Evolutionary conservation across 2,113 vertebrate species (phyloP).

Genomic region (Turdus rufiventris): DNA sequence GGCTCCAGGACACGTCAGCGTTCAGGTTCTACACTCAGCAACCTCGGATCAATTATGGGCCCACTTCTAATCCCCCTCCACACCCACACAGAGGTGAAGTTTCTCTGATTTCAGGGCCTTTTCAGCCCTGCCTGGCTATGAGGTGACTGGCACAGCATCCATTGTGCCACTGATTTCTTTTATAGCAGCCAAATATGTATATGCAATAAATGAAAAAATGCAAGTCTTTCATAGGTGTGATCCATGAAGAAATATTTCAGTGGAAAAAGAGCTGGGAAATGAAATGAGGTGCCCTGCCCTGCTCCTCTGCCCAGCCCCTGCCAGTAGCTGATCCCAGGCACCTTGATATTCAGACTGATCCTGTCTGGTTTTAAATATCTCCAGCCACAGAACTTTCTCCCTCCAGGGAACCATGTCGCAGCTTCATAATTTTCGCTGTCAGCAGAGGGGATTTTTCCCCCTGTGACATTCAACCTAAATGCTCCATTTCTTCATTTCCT

Average conservation of each 20-base stretch:
- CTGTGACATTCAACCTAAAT: constrained; percentile 55
- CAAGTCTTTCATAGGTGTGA: not conserved
- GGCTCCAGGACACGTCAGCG: accelerated
- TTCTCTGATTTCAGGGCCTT: not conserved
- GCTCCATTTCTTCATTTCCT: constrained; percentile 57
- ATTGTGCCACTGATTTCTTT: not conserved
- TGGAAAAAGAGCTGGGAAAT: not conserved
- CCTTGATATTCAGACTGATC: constrained; percentile 37
- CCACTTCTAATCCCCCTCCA: not conserved
- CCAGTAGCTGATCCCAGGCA: not conserved
- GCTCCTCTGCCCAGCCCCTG: not conserved
- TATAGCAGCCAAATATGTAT: not conserved
- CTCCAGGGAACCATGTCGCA: not conserved
- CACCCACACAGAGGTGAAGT: accelerated
- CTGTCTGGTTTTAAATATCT: constrained; percentile 57
- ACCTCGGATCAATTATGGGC: accelerated
- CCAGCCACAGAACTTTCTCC: constrained; percentile 26
- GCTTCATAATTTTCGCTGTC: constrained; percentile 46
- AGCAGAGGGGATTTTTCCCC: constrained; percentile 56
- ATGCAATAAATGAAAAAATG: not conserved
- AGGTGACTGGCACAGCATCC: not conserved
- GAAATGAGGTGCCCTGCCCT: not conserved
- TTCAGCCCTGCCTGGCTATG: not conserved
- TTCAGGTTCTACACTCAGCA: not conserved
- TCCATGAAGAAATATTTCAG: not conserved